These are phyloP conservation scores for Tylochromis polylepis DNA, from an alignment of 2,113 vertebrate species.

Conservation along the genomic window DNA sequence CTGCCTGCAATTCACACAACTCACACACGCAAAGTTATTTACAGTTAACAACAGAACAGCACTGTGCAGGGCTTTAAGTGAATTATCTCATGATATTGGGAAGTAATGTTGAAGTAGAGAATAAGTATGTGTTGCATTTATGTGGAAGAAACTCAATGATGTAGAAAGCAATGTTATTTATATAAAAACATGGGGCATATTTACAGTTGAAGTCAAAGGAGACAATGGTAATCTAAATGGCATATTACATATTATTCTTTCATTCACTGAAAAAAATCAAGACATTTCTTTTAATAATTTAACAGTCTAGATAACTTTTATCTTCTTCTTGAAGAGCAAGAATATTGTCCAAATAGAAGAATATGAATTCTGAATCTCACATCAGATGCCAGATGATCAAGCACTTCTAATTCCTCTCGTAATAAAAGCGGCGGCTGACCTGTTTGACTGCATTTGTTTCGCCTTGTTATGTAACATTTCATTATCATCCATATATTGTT, in stretches of 20 bases:
- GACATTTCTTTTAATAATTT: neutral
- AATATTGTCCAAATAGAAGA: neutral
- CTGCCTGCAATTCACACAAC: constrained; percentile 12
- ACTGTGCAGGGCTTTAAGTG: neutral
- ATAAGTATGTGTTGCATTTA: neutral
- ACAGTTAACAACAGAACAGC: neutral
- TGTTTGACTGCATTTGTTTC: neutral
- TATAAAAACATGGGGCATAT: neutral
- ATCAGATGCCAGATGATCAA: neutral
- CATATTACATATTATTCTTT: neutral
- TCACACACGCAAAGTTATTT: constrained; percentile 5
- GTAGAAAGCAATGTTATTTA: neutral
- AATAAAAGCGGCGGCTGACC: neutral
- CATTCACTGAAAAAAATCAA: neutral
- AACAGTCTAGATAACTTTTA: neutral
- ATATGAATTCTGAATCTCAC: neutral
- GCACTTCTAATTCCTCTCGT: neutral
- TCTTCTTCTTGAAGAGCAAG: neutral
- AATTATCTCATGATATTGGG: neutral
- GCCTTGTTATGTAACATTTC: neutral
- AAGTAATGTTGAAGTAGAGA: neutral
- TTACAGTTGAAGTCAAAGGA: neutral
- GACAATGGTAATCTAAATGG: neutral
- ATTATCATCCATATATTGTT: neutral
- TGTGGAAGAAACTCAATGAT: neutral